phyloP scores from a whole-genome alignment of 2,888 invertebrate genomes.

The Beris morrisii region DNA sequence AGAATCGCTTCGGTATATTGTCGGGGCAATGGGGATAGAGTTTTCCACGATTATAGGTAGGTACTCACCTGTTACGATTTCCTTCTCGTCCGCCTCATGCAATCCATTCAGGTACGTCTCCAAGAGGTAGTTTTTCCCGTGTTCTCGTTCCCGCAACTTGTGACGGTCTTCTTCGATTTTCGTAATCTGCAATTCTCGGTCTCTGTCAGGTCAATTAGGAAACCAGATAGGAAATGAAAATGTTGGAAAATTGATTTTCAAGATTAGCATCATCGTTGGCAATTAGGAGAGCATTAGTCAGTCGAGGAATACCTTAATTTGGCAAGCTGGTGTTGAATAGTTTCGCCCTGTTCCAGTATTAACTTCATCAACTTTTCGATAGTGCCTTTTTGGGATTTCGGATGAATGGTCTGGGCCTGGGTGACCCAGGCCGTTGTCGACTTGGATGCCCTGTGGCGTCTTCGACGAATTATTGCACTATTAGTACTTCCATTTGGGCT shows the following conservation, averaged over 20 bases:
- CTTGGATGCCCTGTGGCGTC: conserved; percentile 46
- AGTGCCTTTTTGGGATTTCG: conserved; percentile 49
- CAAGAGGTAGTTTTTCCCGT: conserved; percentile 77
- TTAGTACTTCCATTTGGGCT: conserved; percentile 54
- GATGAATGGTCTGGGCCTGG: conserved; percentile 51
- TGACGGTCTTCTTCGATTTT: conserved; percentile 78
- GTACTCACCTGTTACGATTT: conserved; percentile 55
- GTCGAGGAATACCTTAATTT: conserved; percentile 48
- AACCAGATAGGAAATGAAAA: conserved; percentile 17
- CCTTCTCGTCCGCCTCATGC: conserved; percentile 56
- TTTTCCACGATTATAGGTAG: neutral
- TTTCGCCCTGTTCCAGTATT: conserved; percentile 63
- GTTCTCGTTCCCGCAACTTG: conserved; percentile 69
- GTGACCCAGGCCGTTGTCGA: conserved; percentile 45
- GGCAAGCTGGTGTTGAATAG: conserved; percentile 58
- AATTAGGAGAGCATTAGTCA: conserved; percentile 31
- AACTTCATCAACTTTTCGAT: conserved; percentile 60
- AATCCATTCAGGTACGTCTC: conserved; percentile 72
- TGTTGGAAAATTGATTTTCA: conserved; percentile 24
- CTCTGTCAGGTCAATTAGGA: conserved; percentile 54
- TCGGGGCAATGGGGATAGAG: neutral
- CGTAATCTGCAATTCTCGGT: conserved; percentile 77
- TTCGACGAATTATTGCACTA: conserved; percentile 51
- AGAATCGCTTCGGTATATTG: no score
- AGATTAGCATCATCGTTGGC: conserved; percentile 14